Percentiles rank a stretch among this genome's conserved stretches.
phyloP scores from a whole-genome alignment of 2,113 vertebrate species.

The Phaethornis superciliosus region DNA sequence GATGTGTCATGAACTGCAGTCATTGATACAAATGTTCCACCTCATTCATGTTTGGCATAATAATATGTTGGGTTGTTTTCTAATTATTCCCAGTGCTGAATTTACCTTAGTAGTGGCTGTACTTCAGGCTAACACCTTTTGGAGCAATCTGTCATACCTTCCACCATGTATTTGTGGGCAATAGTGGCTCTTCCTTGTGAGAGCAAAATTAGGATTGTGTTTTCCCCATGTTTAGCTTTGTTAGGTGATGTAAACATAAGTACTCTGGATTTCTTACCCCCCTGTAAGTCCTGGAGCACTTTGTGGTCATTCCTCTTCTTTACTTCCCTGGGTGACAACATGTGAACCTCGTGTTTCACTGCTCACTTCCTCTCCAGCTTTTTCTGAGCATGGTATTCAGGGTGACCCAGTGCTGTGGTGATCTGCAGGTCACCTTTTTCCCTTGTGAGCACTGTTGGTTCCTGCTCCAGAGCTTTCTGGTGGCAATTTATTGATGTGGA shows the following conservation, averaged over 20 bases:
- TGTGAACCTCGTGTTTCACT: fast-evolving
- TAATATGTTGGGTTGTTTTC: background rate
- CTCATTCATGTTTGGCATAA: background rate
- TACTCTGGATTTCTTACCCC: background rate
- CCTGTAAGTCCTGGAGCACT: background rate
- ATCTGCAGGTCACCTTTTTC: background rate
- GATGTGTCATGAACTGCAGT: background rate
- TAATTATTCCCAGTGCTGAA: background rate
- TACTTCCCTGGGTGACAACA: background rate
- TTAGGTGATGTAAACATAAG: fast-evolving
- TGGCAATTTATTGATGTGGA: background rate
- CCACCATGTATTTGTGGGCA: background rate
- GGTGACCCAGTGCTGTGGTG: background rate
- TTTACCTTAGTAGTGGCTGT: background rate
- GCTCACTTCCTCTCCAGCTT: background rate
- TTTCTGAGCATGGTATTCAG: no score
- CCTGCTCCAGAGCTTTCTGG: background rate
- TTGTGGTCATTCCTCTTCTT: background rate
- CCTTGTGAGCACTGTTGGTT: background rate
- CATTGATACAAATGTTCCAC: background rate
- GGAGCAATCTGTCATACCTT: background rate
- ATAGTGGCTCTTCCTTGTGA: background rate
- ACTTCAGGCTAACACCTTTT: background rate
- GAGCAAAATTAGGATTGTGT: background rate
- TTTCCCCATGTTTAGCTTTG: background rate